Percentiles rank a stretch among this genome's conserved stretches.
phyloP scores from a whole-genome alignment of 2,797 vertebrate genomes.

The Toxotes lorentzi region DNA sequence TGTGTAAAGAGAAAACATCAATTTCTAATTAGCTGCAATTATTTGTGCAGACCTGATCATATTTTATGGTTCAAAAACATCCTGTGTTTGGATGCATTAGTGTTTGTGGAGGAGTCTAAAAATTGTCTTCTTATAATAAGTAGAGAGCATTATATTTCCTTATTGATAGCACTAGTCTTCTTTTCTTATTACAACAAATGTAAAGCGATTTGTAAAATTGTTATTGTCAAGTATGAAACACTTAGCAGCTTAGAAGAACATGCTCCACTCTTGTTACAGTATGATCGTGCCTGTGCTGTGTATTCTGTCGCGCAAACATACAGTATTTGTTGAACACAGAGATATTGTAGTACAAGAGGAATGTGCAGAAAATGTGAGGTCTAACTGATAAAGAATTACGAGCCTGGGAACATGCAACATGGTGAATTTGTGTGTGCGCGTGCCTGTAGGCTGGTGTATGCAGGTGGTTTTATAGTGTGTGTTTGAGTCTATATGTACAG shows the following conservation, averaged over 20 bases:
- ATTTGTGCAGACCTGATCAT: slow-evolving; percentile 8
- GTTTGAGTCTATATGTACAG: slow-evolving; percentile 60
- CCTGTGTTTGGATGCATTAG: slow-evolving; percentile 17
- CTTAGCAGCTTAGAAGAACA: slow-evolving; percentile 7
- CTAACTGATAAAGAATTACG: slow-evolving; percentile 22
- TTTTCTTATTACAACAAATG: slow-evolving; percentile 27
- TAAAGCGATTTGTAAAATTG: slow-evolving; percentile 18
- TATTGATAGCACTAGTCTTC: background rate
- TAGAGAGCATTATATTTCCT: slow-evolving; percentile 3
- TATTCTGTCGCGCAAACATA: background rate
- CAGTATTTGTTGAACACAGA: background rate
- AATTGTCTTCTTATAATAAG: slow-evolving; percentile 4
- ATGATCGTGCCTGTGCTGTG: background rate
- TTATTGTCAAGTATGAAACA: slow-evolving; percentile 8
- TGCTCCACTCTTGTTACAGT: background rate
- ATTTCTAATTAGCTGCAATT: slow-evolving; percentile 44
- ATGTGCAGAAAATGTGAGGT: slow-evolving; percentile 4
- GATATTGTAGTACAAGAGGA: background rate
- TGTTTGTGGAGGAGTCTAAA: slow-evolving; percentile 17
- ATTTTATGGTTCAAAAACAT: slow-evolving; percentile 18
- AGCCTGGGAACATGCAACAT: slow-evolving; percentile 7
- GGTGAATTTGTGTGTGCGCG: slow-evolving; percentile 14
- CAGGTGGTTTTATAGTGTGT: slow-evolving; percentile 19
- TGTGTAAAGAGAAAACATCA: slow-evolving; percentile 40
- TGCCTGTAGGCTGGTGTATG: slow-evolving; percentile 18